Evolutionary conservation across 2,113 vertebrate species (phyloP), one percentile per base, ranked within the genome.

Genomic region (Tinamus guttatus): DNA sequence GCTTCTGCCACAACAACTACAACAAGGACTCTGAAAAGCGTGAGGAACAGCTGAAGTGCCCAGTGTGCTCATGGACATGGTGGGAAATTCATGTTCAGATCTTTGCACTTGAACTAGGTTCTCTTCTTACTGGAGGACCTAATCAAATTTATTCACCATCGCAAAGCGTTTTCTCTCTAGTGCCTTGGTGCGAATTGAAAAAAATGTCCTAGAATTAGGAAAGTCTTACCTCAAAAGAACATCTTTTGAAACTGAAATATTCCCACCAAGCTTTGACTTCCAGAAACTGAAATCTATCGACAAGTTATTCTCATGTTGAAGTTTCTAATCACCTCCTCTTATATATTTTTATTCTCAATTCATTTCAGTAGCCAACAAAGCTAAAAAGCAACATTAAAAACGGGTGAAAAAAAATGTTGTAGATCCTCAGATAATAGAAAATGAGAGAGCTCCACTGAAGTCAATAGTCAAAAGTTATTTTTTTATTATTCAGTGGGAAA

Each of bases 401-500:
- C 4, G 22, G 1, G 2, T 74, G 18, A 89, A 43, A 43, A 47
- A 65, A 81, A 78, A 54, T 70, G n/a, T 11, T 59, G 7, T 24
- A 84, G 73, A 62, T 59, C 24, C 7, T 64, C 0, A 0, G 49
- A 68, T 3, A 41, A 30, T 4, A 71, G 12, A 7, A 74, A 15
- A 8, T 71, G 18, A 16, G 20, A 80, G 22, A 81, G 3, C 7
- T 74, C 8, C 30, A 43, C 15, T 34, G n/a, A 70, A 80, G 25
- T 3, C 24, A 17, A 9, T n/a, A 14, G 17, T 75, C 32, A 87
- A 25, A 77, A 52, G 3, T 32, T 65, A 74, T 38, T 22, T 52
- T 91, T 91, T 69, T 56, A 11, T 67, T 30, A 16, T 16, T 32
- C 49, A 49, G 5, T 16, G 7, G 63, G 45, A 95, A 93, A 63